phyloP scores from a whole-genome alignment of 2,113 vertebrate genomes.

The Speoplatyrhinus poulsoni region DNA sequence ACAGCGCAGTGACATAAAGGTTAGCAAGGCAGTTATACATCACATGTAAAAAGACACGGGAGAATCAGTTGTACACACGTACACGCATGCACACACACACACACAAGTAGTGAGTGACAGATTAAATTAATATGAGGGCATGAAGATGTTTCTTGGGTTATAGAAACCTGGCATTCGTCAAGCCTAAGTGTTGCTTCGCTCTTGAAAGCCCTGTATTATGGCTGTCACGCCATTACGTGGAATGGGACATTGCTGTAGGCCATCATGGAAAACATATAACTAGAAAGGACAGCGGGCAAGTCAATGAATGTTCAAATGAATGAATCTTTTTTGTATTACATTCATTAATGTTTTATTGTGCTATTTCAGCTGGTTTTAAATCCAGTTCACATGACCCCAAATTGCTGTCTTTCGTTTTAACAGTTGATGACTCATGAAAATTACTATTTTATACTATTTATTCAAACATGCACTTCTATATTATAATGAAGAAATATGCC shows the following conservation, averaged over 20 bases:
- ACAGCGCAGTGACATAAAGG: slow-evolving; percentile 34
- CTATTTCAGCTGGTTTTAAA: neutral
- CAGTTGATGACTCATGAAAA: no score
- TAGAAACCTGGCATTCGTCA: slow-evolving; percentile 37
- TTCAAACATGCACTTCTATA: no score
- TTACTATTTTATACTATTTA: no score
- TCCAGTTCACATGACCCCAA: neutral
- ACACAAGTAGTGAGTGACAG: slow-evolving; percentile 20
- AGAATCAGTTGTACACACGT: neutral
- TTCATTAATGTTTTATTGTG: neutral
- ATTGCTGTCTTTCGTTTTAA: no score
- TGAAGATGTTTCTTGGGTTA: slow-evolving; percentile 28
- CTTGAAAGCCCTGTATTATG: slow-evolving; percentile 19
- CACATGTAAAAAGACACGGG: slow-evolving; percentile 29
- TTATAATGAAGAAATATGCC: no score
- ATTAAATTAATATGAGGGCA: slow-evolving; percentile 19
- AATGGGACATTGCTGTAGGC: slow-evolving; percentile 4
- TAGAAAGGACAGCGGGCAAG: slow-evolving; percentile 5
- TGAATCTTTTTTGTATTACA: neutral
- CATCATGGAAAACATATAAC: neutral
- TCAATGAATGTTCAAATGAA: neutral
- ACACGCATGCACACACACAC: neutral
- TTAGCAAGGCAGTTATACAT: slow-evolving; percentile 50
- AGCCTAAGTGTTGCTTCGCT: slow-evolving; percentile 23
- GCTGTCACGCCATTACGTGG: neutral